These are phyloP conservation scores for Sphenopsis melanotis DNA, from an alignment of 2,797 vertebrate genomes.

Conservation along the genomic window DNA sequence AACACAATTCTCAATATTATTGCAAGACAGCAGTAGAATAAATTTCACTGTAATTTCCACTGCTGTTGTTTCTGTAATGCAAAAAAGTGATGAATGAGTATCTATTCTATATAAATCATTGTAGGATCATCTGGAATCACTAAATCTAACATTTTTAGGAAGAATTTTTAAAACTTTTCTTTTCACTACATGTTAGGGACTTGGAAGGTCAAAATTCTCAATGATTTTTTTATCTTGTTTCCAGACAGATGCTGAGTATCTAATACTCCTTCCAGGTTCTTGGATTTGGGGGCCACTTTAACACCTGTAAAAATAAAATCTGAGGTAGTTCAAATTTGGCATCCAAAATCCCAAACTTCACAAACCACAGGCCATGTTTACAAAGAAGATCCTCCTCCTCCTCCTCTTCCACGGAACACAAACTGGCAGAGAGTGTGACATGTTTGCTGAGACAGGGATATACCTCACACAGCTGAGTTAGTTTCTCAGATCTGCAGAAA, in stretches of 20 bases:
- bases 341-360: neutral
- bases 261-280: neutral
- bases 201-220: neutral
- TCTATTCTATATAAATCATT: neutral
- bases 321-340: neutral
- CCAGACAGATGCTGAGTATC: neutral
- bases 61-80: neutral
- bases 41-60: slow-evolving; percentile 27
- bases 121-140: neutral
- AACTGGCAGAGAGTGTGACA: neutral
- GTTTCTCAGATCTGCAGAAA: neutral
- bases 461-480: neutral
- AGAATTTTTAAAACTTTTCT: neutral
- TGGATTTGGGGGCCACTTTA: neutral
- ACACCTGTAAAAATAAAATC: neutral
- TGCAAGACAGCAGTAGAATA: neutral
- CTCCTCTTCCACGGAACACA: neutral
- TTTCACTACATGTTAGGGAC: neutral
- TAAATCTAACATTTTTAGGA: neutral
- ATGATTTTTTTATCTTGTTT: neutral
- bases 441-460: neutral
- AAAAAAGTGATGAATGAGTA: neutral
- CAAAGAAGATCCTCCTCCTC: neutral
- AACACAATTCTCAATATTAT: slow-evolving; percentile 2
- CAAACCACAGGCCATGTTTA: neutral